A percentile compares a stretch with the other conserved stretches of the same genome.
Conservation (phyloP, 2,888 invertebrate genomes). For the Hydroisotoma schaefferi region DNA sequence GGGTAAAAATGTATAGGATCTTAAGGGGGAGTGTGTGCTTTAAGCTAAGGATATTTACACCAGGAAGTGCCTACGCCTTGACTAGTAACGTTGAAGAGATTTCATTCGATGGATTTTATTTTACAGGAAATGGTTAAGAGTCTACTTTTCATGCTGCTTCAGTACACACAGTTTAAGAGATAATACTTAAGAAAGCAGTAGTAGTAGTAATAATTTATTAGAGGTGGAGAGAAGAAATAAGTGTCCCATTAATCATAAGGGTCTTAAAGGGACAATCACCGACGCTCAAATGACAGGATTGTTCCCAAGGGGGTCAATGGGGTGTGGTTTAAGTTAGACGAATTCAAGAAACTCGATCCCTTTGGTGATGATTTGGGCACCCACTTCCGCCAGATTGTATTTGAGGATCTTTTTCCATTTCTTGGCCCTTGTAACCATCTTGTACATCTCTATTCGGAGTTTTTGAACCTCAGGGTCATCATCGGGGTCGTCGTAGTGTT, state of each 20-base stretch:
- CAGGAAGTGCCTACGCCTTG: no score
- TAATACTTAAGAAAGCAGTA: no score
- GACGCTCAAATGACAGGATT: not conserved
- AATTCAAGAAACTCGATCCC: conserved; percentile 47
- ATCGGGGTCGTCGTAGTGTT: conserved; percentile 47
- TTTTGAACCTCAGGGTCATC: conserved; percentile 47
- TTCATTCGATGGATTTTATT: no score
- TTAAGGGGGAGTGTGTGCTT: not conserved
- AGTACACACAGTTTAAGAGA: no score
- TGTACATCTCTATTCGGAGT: conserved; percentile 45
- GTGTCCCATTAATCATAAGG: no score
- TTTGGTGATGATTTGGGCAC: conserved; percentile 42
- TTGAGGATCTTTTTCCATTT: conserved; percentile 48
- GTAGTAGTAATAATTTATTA: no score
- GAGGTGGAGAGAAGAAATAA: no score
- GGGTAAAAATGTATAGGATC: no score
- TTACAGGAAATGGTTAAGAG: no score
- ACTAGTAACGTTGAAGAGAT: conserved; percentile 3
- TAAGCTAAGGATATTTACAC: no score
- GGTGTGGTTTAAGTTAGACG: conserved; percentile 21
- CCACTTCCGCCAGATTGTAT: conserved; percentile 47
- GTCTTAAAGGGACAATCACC: conserved; percentile 15
- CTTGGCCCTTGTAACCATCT: conserved; percentile 41
- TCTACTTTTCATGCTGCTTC: no score
- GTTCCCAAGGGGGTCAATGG: not conserved